Conservation (phyloP, 2,797 vertebrate species). For the Crenichthys baileyi region DNA sequence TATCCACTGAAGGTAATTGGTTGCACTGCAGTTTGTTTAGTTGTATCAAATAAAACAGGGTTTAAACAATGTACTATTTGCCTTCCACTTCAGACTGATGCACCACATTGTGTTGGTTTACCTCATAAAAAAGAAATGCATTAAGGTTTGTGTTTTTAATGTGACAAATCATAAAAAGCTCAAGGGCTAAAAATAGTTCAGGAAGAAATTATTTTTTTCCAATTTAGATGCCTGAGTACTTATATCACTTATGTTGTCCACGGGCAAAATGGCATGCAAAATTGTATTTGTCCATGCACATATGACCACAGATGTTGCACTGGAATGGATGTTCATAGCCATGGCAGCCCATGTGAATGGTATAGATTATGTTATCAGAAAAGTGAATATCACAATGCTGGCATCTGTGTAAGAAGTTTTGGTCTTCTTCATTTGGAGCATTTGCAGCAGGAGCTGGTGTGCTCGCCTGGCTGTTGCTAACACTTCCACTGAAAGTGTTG, state of each 20-base stretch:
- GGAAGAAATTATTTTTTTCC: not conserved
- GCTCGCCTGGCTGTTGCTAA: constrained; percentile 90
- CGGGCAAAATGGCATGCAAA: constrained; percentile 98
- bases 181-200: not conserved
- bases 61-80: not conserved
- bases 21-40: not conserved
- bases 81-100: not conserved
- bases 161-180: not conserved
- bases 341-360: constrained; percentile 98
- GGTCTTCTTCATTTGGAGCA: constrained; percentile 74
- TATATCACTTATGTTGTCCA: constrained; percentile 91
- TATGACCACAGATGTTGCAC: constrained; percentile 96
- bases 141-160: not conserved
- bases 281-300: constrained; percentile 95
- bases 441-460: constrained; percentile 80
- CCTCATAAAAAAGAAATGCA: not conserved
- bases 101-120: not conserved
- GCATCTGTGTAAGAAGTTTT: constrained; percentile 90
- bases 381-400: constrained; percentile 97
- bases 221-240: not conserved
- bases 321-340: constrained; percentile 95
- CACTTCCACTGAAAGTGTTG: constrained; percentile 83
- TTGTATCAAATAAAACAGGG: not conserved
- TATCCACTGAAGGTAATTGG: not conserved
- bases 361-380: constrained; percentile 95